These are phyloP conservation scores for Vimba vimba DNA, from an alignment of 2,113 vertebrate genomes.

Conservation along the genomic window DNA sequence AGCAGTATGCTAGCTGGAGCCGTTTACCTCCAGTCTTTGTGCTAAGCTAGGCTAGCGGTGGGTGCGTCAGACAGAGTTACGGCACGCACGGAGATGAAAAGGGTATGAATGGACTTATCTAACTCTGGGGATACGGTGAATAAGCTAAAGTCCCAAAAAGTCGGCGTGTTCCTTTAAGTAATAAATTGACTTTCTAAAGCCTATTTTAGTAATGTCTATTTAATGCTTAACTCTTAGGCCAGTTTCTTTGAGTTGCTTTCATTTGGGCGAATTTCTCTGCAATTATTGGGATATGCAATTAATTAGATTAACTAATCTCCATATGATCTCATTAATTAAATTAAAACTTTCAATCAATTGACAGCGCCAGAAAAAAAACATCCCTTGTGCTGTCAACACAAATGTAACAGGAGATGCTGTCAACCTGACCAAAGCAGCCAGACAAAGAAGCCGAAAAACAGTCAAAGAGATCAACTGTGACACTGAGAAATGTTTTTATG, in stretches of 20 bases:
- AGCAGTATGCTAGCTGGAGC: too few species aligned
- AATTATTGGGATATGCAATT: neutral
- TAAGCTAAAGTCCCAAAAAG: too few species aligned
- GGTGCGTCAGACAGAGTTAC: too few species aligned
- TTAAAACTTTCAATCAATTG: neutral
- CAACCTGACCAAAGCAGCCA: conserved; percentile 5
- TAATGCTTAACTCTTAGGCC: neutral
- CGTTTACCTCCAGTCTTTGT: too few species aligned
- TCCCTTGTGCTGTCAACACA: conserved; percentile 5
- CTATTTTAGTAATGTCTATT: neutral
- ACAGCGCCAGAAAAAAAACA: neutral
- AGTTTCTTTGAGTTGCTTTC: neutral
- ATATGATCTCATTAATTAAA: neutral
- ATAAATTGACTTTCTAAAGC: neutral
- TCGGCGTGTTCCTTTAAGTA: neutral
- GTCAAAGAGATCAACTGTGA: neutral
- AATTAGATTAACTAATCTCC: neutral
- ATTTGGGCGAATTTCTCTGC: neutral
- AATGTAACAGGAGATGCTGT: conserved; percentile 17
- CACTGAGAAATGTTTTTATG: conserved; percentile 34
- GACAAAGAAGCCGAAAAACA: conserved; percentile 10
- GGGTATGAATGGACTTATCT: too few species aligned
- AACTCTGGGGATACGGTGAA: too few species aligned
- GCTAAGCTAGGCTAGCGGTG: too few species aligned
- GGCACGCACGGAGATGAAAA: too few species aligned